These are phyloP conservation scores for Auanema sp. DNA, from an alignment of 2,888 invertebrate genomes.

Conservation along the genomic window DNA sequence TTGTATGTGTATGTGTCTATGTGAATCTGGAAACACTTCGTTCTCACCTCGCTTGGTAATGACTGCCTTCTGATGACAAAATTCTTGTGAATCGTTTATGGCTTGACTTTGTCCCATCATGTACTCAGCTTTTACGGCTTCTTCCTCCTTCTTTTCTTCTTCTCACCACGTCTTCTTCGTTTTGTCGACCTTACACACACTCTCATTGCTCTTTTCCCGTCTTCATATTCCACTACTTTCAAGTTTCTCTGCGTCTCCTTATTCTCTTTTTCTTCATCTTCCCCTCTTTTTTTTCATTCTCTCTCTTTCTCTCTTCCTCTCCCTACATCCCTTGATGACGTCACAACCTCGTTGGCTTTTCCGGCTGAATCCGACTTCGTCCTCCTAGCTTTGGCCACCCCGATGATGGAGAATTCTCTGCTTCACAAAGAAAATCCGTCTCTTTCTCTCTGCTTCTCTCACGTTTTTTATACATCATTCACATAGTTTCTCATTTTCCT, in stretches of 20 bases:
- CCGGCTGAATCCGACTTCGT: constrained; percentile 12
- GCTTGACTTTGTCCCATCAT: no score
- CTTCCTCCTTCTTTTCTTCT: constrained; percentile 18
- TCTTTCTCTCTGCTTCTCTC: constrained; percentile 15
- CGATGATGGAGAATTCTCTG: background rate
- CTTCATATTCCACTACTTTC: constrained; percentile 16
- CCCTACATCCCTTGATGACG: constrained; percentile 24
- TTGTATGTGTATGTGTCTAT: no score
- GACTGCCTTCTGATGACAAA: no score
- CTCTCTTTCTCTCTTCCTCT: constrained; percentile 15
- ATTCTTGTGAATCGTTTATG: no score
- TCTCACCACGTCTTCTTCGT: constrained; percentile 7
- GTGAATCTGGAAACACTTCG: no score
- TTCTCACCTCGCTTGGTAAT: no score
- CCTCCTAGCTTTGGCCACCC: background rate
- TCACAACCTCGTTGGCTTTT: constrained; percentile 25
- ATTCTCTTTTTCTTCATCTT: no score
- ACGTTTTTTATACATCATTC: constrained; percentile 20
- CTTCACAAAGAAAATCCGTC: constrained; percentile 14
- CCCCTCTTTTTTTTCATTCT: constrained; percentile 7
- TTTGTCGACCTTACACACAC: constrained; percentile 13
- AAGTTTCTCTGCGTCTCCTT: no score
- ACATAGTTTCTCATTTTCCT: constrained; percentile 20
- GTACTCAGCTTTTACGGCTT: constrained; percentile 3
- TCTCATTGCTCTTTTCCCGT: constrained; percentile 13